Base-by-base conservation (phyloP, 2,797 vertebrate genomes). In the Synanceia verrucosa region DNA sequence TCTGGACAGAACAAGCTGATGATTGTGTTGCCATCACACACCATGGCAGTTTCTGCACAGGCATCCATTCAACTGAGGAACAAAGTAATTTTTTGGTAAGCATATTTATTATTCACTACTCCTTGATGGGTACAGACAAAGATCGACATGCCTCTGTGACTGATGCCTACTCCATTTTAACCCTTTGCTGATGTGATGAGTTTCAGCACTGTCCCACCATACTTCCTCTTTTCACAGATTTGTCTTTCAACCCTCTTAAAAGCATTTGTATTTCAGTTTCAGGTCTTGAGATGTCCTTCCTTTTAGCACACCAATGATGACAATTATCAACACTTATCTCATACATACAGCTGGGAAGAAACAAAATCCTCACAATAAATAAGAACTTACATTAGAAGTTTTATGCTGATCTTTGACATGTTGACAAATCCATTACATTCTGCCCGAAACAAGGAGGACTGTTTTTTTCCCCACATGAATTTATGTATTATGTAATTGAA, bases 251-350 rank as follows among this genome's bases (percentile, higher is more conserved):
- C 12, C 7, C 39, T 70, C 47, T 58, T 66, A 44, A 18, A 61
- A 21, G 16, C 2, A 18, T 26, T 37, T 73, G 46, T 34, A 55
- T 75, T 71, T 56, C 3, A 55, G 29, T 74, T 73, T 55, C 2
- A 48, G 37, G 6, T 60, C 50, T 51, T 31, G 0, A 59, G 46
- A 70, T 28, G 77, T 71, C 58, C 37, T 83, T 78, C 41, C 68
- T 51, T 52, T 72, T 1, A 53, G 29, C 44, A 63, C 36, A 59
- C 7, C 33, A 59, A 37, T n/a, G 29, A 58, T 8, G 28, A 67
- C 10, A 55, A 31, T n/a, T 26, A 12, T 39, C 19, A 26, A 14
- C 33, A 43, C 5, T 34, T 9, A 31, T 12, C 39, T 3, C 8
- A 34, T 31, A 16, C 14, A 64, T 16, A 31, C 37, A 31, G 9